A percentile compares a stretch with the other conserved stretches of the same genome.
Evolutionary conservation across 2,888 invertebrate species (phyloP).

Genomic region (Caenorhabditis sp.): DNA sequence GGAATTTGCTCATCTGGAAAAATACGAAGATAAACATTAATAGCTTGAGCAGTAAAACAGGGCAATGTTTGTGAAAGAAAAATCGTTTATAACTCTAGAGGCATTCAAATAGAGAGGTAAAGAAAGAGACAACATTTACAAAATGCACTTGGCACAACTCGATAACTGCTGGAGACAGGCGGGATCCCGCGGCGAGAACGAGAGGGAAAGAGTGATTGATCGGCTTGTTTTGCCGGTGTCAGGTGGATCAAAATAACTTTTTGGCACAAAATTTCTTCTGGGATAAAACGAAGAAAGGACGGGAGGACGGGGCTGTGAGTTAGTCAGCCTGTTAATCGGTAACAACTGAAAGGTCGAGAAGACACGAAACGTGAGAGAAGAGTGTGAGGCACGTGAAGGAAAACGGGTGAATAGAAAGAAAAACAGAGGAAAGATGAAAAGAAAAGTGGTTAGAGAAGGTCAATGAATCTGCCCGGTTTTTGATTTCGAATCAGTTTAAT

Average conservation of each 20-base stretch:
- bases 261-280: slow-evolving; percentile 29
- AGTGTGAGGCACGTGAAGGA: slow-evolving; percentile 2
- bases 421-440: background rate
- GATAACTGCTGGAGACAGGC: background rate
- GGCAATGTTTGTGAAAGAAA: background rate
- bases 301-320: background rate
- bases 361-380: slow-evolving; percentile 13
- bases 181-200: slow-evolving; percentile 2
- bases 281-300: slow-evolving; percentile 12
- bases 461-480: slow-evolving; percentile 13
- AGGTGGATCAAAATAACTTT: slow-evolving; percentile 6
- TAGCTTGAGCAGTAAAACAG: background rate
- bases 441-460: background rate
- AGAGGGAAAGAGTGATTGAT: slow-evolving; percentile 15
- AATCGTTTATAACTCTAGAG: slow-evolving; percentile 22
- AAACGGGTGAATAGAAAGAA: background rate
- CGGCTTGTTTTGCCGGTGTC: slow-evolving; percentile 19
- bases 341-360: slow-evolving; percentile 11
- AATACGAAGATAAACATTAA: background rate
- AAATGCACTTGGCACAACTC: slow-evolving; percentile 32
- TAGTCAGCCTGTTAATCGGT: background rate
- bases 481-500: background rate
- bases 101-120: background rate
- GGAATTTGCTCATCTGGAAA: slow-evolving; percentile 11
- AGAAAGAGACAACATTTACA: slow-evolving; percentile 21